Conservation (phyloP, 2,797 vertebrate species). For the Nannoperca obscura region DNA sequence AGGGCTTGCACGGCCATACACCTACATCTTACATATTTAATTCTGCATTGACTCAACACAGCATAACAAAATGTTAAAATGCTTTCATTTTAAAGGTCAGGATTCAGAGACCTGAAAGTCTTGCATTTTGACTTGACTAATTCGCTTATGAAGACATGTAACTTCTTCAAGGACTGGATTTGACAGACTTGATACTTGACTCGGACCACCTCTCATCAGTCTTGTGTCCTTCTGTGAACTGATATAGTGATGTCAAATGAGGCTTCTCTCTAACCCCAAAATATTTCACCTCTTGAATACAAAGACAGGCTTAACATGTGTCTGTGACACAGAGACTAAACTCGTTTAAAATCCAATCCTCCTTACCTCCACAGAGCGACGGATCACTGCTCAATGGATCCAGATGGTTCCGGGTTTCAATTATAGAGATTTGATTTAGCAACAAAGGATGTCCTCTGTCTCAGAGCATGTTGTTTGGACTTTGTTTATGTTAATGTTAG, state of each 20-base stretch:
- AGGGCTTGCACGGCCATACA: not conserved
- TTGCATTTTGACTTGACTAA: not conserved
- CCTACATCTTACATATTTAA: not conserved
- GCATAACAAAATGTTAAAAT: too few relatives aligned
- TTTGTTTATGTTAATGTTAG: conserved; percentile 45
- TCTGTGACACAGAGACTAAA: not conserved
- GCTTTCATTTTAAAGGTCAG: not conserved
- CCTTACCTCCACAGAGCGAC: conserved; percentile 14
- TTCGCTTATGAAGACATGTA: not conserved
- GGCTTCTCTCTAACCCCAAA: not conserved
- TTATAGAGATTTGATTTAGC: conserved; percentile 35
- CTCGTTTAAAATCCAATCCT: conserved; percentile 23
- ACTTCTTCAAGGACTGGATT: not conserved
- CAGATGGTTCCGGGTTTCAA: conserved; percentile 39
- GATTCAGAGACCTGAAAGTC: not conserved
- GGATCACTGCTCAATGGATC: conserved; percentile 23
- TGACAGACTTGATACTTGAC: not conserved
- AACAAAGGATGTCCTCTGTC: conserved; percentile 29
- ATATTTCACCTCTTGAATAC: conserved; percentile 6
- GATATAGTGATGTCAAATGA: not conserved
- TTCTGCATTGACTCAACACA: not conserved
- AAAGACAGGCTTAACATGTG: conserved; percentile 4
- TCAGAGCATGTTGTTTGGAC: conserved; percentile 26
- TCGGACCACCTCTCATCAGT: not conserved
- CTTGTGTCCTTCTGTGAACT: not conserved